Evolutionary conservation across 1,140 invertebrate genomes (phyloP).

Genomic region (Muscidifurax raptorellus): DNA sequence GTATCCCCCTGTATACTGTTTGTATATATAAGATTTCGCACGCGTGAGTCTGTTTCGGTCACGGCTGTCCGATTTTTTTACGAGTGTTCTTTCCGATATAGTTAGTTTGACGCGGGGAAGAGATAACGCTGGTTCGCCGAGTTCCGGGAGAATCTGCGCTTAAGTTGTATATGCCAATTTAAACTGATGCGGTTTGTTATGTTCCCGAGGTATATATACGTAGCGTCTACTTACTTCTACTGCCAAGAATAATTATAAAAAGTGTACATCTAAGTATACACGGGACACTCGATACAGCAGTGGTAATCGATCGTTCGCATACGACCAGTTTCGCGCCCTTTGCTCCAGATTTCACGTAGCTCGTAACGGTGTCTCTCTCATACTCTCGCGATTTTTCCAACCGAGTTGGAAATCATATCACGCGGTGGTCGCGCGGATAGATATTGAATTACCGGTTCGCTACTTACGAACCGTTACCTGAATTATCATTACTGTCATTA

Average conservation of each 20-base stretch:
- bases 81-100: too few relatives aligned
- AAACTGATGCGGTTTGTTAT: too few relatives aligned
- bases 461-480: background rate
- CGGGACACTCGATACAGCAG: slow-evolving; percentile 8
- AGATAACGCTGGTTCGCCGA: too few relatives aligned
- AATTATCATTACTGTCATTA: slow-evolving; percentile 12
- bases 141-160: too few relatives aligned
- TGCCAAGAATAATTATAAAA: too few relatives aligned
- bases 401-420: background rate
- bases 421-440: background rate
- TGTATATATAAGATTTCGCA: background rate
- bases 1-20: background rate
- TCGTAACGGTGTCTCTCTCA: slow-evolving; percentile 4
- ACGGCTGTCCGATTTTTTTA: background rate
- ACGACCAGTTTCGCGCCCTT: slow-evolving; percentile 24
- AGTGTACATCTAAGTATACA: background rate
- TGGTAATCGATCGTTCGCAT: background rate
- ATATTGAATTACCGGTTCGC: background rate
- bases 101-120: too few relatives aligned
- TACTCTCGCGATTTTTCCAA: background rate
- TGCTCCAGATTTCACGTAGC: slow-evolving; percentile 9
- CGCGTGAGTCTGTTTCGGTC: background rate
- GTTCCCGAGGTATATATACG: too few relatives aligned
- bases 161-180: too few relatives aligned
- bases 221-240: too few relatives aligned